These are phyloP conservation scores for Phalacrocorax brasilianus DNA, from an alignment of 2,113 vertebrate genomes.

Conservation along the genomic window DNA sequence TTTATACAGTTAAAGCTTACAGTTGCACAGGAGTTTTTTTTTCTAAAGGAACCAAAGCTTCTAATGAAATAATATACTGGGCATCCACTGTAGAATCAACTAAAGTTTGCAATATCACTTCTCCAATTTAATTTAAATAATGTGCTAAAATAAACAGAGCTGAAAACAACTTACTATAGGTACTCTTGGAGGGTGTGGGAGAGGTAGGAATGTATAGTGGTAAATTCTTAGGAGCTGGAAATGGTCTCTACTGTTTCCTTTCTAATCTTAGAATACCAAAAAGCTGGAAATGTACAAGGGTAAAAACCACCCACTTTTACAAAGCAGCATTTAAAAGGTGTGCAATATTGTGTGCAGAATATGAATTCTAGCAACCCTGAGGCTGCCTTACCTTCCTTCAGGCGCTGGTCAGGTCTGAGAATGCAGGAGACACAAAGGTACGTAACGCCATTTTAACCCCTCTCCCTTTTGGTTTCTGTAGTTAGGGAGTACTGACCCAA, in stretches of 20 bases:
- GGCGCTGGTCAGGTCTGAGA: not conserved
- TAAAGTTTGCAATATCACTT: not conserved
- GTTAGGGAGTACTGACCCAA: not conserved
- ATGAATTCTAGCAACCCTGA: not conserved
- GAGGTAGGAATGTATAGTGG: not conserved
- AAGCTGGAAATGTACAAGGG: not conserved
- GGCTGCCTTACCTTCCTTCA: not conserved
- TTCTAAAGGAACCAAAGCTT: not conserved
- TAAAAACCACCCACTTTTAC: not conserved
- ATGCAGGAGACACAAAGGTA: not conserved
- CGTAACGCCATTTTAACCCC: not conserved
- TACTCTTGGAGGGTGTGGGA: not conserved
- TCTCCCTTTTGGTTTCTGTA: not conserved
- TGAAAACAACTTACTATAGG: not conserved
- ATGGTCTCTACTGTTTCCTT: not conserved
- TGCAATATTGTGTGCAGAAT: not conserved
- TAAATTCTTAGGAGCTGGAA: not conserved
- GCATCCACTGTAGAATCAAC: not conserved
- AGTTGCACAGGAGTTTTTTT: not conserved
- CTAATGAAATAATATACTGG: not conserved
- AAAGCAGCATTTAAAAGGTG: not conserved
- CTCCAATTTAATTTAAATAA: not conserved
- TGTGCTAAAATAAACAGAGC: not conserved
- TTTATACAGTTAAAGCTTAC: not conserved
- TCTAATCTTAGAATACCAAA: not conserved